Evolutionary conservation across 2,888 invertebrate species (phyloP), one percentile per base, ranked within the genome.

Genomic region (Eulithis testata): DNA sequence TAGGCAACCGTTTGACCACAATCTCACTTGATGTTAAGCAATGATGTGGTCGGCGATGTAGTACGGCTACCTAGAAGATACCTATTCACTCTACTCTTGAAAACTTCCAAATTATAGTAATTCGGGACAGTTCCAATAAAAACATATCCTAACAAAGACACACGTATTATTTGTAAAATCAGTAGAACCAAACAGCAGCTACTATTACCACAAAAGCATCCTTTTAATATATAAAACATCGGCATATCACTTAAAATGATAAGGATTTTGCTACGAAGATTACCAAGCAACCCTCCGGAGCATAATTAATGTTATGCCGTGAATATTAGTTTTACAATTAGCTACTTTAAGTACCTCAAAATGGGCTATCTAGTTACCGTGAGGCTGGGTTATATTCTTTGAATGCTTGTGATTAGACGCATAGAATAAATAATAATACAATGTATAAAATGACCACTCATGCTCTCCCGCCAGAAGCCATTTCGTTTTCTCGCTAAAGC

Each of bases 271-370:
- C 82, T 81, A 80, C 76, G 79, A 73, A 87, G 87, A 86, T 87
- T 85, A 85, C 84, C 75, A 77, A 80, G 79, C 76, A 79, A 82
- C 86, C 84, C 90, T 88, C 85, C 68, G 72, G 86, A 84, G 90
- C 83, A 88, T 90, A 91, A 91, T 91, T 91, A 91, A 91, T 88
- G 87, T 87, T 87, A 87, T 88, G 83, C 85, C 85, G 81, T 83
- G 89, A 87, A 89, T 90, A 91, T 91, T 91, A 91, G 90, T 90
- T 91, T 90, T 90, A 88, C 90, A 91, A 91, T 91, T 91, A 91
- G 86, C 84, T 82, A 86, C 85, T 91, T 89, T 89, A 90, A 90
- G 85, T 87, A 82, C 83, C 86, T 86, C 81, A 84, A 85, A 87
- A 88, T 81, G 70, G 85, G 86, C 77, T 85, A 84, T 88, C 84